Evolutionary conservation across 2,113 vertebrate species (phyloP).

Genomic region (Trematocara nigrifrons): DNA sequence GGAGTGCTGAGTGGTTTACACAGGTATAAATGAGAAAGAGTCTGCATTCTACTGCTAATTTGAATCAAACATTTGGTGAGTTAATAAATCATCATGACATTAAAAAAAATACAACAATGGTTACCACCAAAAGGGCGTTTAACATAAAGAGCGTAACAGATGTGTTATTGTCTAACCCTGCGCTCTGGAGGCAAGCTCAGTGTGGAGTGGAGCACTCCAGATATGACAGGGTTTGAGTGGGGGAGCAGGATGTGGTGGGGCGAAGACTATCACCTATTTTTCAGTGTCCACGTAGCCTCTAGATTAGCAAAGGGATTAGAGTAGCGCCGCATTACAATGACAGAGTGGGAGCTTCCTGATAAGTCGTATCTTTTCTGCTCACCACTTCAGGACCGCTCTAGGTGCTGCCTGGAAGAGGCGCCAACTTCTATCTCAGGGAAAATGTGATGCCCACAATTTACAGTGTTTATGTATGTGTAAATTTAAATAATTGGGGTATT

Average conservation of each 20-base stretch:
- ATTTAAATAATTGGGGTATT: neutral
- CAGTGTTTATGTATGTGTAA: neutral
- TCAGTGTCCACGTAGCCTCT: slow-evolving; percentile 30
- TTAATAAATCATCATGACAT: neutral
- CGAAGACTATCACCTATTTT: slow-evolving; percentile 36
- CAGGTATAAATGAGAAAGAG: neutral
- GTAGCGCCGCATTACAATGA: slow-evolving; percentile 41
- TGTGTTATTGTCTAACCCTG: slow-evolving; percentile 21
- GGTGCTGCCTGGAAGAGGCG: neutral
- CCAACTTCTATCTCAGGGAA: neutral
- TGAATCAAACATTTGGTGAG: neutral
- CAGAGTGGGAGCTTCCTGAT: slow-evolving; percentile 40
- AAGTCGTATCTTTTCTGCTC: slow-evolving; percentile 28
- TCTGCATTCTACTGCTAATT: neutral
- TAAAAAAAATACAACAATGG: neutral
- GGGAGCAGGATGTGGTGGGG: neutral
- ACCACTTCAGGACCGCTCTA: slow-evolving; percentile 6
- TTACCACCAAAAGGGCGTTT: neutral
- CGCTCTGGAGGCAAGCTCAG: neutral
- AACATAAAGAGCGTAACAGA: neutral
- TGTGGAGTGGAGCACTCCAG: slow-evolving; percentile 4
- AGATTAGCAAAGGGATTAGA: neutral
- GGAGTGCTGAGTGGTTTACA: neutral
- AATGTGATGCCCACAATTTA: neutral
- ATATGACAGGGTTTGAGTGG: slow-evolving; percentile 2